Conservation (phyloP, 2,888 invertebrate genomes). For the Hydriomena furcata region DNA sequence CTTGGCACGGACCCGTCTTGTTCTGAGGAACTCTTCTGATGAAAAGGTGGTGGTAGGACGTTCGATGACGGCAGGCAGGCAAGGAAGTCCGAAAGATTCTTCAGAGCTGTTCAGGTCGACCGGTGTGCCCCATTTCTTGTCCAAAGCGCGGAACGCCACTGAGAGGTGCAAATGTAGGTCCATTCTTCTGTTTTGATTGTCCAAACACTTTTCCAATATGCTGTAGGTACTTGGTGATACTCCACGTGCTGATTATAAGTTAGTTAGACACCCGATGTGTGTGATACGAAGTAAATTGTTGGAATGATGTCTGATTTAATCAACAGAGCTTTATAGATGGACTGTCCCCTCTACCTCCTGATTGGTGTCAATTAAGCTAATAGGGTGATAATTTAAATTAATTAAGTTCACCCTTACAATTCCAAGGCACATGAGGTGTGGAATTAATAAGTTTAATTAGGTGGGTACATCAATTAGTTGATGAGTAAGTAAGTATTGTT, state of each 20-base stretch:
- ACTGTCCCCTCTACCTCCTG: constrained; percentile 12
- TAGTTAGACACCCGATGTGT: no score
- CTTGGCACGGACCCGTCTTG: constrained; percentile 38
- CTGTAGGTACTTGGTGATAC: no score
- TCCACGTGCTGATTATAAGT: no score
- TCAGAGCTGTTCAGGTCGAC: constrained; percentile 53
- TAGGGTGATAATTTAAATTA: constrained; percentile 25
- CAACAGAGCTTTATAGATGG: constrained; percentile 10
- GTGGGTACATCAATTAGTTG: constrained; percentile 14
- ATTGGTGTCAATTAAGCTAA: constrained; percentile 27
- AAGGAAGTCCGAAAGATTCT: constrained; percentile 35
- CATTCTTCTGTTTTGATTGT: constrained; percentile 40
- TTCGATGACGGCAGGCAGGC: constrained; percentile 51
- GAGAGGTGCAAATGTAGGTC: constrained; percentile 62
- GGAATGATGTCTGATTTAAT: constrained; percentile 13
- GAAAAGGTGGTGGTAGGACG: constrained; percentile 53
- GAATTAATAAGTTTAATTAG: constrained; percentile 20
- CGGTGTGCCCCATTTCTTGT: constrained; percentile 60
- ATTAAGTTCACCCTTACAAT: constrained; percentile 13
- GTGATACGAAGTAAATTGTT: constrained; percentile 2
- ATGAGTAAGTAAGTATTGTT: constrained; percentile 1
- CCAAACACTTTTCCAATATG: background rate
- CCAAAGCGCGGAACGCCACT: constrained; percentile 56
- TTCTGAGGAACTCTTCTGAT: constrained; percentile 55
- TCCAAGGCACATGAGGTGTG: constrained; percentile 21